phyloP scores from a whole-genome alignment of 2,888 invertebrate species.

The Tryphoninae sp. region DNA sequence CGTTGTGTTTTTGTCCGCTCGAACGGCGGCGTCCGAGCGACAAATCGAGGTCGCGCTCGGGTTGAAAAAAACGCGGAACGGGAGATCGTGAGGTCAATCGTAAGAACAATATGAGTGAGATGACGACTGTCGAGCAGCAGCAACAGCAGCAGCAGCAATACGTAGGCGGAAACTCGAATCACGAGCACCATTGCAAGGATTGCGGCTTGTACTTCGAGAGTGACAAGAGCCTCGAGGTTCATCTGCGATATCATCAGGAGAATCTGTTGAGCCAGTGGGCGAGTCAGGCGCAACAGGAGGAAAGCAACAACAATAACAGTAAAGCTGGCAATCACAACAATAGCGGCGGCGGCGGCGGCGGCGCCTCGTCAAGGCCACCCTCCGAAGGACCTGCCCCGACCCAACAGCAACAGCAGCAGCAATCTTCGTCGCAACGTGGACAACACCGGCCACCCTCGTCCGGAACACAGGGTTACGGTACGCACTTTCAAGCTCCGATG shows the following conservation, averaged over 20 bases:
- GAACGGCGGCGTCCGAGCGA: too few relatives aligned
- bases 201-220: constrained; percentile 90
- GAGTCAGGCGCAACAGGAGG: constrained; percentile 83
- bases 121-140: constrained; percentile 81
- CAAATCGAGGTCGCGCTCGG: neutral
- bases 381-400: constrained; percentile 82
- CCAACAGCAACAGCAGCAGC: constrained; percentile 80
- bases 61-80: neutral
- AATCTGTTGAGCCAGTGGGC: constrained; percentile 90
- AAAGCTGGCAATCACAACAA: constrained; percentile 84
- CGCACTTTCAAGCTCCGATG: constrained; percentile 73
- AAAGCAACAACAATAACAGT: constrained; percentile 86
- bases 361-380: constrained; percentile 82
- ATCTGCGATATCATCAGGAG: constrained; percentile 90
- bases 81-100: constrained; percentile 19
- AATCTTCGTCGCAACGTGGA: constrained; percentile 66
- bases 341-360: constrained; percentile 79
- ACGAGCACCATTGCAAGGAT: constrained; percentile 88
- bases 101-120: constrained; percentile 78
- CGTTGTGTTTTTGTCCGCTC: neutral
- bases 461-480: constrained; percentile 66
- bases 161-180: constrained; percentile 75
- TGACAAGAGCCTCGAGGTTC: constrained; percentile 89
- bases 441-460: constrained; percentile 63
- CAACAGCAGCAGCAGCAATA: constrained; percentile 70